Evolutionary conservation across 2,113 vertebrate species (phyloP).

Genomic region (Equus przewalskii): DNA sequence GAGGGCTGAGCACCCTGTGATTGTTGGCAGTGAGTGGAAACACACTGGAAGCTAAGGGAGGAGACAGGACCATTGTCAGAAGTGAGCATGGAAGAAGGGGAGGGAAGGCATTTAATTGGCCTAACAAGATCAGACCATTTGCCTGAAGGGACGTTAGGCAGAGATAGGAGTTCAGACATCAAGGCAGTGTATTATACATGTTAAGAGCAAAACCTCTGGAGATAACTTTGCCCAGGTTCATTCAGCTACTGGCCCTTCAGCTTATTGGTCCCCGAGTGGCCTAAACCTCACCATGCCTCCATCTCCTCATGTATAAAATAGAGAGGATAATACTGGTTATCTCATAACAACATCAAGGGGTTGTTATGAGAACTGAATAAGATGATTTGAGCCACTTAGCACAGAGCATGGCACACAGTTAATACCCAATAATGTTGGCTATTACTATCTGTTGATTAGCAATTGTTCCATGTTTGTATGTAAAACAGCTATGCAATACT

Average conservation of each 20-base stretch:
- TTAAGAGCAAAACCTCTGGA: background rate
- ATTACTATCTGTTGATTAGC: background rate
- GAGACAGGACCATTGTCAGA: background rate
- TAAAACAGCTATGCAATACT: background rate
- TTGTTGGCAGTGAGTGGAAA: background rate
- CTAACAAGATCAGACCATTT: background rate
- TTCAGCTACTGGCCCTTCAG: background rate
- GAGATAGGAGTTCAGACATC: background rate
- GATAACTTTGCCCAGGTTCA: background rate
- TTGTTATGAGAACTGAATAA: background rate
- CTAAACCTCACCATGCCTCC: background rate
- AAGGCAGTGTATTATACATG: accelerated
- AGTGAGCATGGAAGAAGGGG: background rate
- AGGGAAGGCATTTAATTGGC: too few species aligned
- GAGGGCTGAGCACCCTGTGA: background rate
- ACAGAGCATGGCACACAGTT: background rate
- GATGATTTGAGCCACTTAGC: background rate
- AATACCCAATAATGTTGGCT: background rate
- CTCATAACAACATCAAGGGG: background rate
- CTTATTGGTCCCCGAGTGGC: background rate
- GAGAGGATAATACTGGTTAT: background rate
- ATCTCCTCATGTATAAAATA: background rate
- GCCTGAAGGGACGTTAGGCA: background rate
- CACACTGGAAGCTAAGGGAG: background rate
- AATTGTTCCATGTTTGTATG: background rate